Percentiles rank a stretch among this genome's conserved stretches.
phyloP scores from a whole-genome alignment of 2,797 vertebrate species.

The Petrocephalus schoutedeni region DNA sequence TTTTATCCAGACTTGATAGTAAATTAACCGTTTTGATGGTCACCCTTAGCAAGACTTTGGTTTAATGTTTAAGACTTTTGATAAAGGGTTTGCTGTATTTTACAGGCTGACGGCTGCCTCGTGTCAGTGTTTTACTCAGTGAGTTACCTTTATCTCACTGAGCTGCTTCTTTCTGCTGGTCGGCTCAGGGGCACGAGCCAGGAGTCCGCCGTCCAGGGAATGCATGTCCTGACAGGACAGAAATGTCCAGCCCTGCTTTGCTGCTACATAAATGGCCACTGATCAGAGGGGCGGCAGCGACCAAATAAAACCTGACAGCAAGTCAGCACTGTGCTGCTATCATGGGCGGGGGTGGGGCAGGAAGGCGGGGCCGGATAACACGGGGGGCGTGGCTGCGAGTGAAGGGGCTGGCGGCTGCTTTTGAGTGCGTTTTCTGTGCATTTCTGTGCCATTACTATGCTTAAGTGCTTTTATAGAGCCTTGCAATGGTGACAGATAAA shows the following conservation, averaged over 20 bases:
- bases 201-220: not conserved
- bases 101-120: not conserved
- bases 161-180: not conserved
- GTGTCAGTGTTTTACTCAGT: not conserved
- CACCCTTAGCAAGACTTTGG: not conserved
- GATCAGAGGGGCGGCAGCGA: not conserved
- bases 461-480: not conserved
- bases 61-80: not conserved
- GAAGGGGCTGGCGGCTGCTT: not conserved
- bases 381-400: not conserved
- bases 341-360: not conserved
- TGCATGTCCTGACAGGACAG: not conserved
- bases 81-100: not conserved
- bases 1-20: not conserved
- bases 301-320: not conserved
- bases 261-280: not conserved
- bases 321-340: not conserved
- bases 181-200: not conserved
- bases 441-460: not conserved
- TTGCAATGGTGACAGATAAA: not conserved
- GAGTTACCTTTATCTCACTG: not conserved
- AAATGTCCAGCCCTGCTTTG: not conserved
- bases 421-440: not conserved
- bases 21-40: not conserved
- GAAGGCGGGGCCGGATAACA: not conserved